These are phyloP conservation scores for Saccostrea glomerata DNA, from an alignment of 1,140 invertebrate genomes.

Conservation along the genomic window DNA sequence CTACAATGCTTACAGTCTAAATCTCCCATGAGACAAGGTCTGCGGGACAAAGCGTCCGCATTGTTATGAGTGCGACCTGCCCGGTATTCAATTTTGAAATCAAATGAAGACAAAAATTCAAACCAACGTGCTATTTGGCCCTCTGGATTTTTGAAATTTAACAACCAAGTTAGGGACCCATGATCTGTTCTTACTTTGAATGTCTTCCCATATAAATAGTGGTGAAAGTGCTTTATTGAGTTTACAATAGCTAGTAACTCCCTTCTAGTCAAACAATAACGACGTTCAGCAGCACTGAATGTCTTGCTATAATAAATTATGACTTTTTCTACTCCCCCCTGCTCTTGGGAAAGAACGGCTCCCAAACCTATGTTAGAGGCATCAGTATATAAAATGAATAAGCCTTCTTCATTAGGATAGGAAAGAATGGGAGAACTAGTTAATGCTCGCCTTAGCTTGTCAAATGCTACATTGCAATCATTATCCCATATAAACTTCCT, in stretches of 20 bases:
- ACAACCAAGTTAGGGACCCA: neutral
- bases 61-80: neutral
- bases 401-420: neutral
- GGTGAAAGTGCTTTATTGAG: slow-evolving; percentile 16
- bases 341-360: slow-evolving; percentile 22
- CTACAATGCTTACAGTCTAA: neutral
- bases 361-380: slow-evolving; percentile 27
- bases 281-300: too few species aligned
- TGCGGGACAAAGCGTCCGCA: neutral
- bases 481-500: slow-evolving; percentile 41
- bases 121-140: neutral
- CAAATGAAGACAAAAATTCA: neutral
- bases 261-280: neutral
- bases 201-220: slow-evolving; percentile 38
- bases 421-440: slow-evolving; percentile 7
- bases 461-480: neutral
- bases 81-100: neutral
- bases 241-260: slow-evolving; percentile 34
- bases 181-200: slow-evolving; percentile 31
- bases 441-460: slow-evolving; percentile 6
- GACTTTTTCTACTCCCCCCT: neutral
- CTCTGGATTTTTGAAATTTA: slow-evolving; percentile 21
- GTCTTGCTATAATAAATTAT: too few species aligned
- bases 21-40: neutral
- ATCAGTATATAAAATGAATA: slow-evolving; percentile 34